Evolutionary conservation across 2,113 vertebrate genomes (phyloP), one percentile per base, ranked within the genome.

Genomic region (Planiliza haematocheilus): DNA sequence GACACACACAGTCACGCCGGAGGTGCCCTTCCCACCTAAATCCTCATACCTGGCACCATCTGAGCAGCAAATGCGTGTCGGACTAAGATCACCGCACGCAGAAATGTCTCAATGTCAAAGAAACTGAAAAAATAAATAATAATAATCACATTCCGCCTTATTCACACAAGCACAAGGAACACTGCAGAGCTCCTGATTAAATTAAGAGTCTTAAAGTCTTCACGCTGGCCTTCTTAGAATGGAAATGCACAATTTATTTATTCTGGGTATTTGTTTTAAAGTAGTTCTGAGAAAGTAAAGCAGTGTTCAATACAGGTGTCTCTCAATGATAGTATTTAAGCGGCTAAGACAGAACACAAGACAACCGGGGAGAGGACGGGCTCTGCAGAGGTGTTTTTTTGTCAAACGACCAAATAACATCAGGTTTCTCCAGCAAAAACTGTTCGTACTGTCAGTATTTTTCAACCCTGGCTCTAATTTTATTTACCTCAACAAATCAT

Each of bases 21-120:
- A 85, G 86, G 82, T 90, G 85, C 77, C 90, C 83, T 86, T 88
- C 85, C 79, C 83, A 80, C 78, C 80, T 85, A 82, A 30, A 86
- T 82, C 71, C 86, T 51, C 46, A 77, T 79, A 90, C 88, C 89
- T 89, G 84, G 74, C 72, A 88, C 74, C 61, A 86, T 80, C 58
- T 65, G 57, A 74, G 70, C 42, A 68, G 41, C 41, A 61, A 82
- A 81, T 61, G 45, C 43, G 46, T 43, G 39, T 20, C 36, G 70
- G 56, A 70, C 48, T 61, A 34, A 77, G 61, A 81, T 42, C 4
- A 14, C 2, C 55, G 49, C 49, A 78, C 69, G 62, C 20, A 38
- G 70, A 75, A 79, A 43, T 30, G 24, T 37, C 30, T 79, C 60
- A 65, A 34, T 70, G 67, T 72, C 74, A 61, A 70, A 8, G 7